Percentiles rank a stretch among this genome's conserved stretches.
Conservation (phyloP, 2,113 vertebrate genomes). For the Abramis brama region DNA sequence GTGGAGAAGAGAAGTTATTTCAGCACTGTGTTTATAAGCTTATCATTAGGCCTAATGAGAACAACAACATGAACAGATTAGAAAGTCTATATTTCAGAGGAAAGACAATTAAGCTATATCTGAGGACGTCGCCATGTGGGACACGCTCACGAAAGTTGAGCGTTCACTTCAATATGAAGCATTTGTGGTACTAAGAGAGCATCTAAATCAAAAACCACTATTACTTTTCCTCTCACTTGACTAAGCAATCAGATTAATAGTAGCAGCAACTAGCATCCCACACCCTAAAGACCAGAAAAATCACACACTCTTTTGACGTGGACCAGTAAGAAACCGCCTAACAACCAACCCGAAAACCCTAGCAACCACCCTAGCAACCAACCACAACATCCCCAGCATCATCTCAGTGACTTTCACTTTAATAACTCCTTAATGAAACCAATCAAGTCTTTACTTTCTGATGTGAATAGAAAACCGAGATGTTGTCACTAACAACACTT, state of each 20-base stretch:
- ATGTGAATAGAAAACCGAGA: background rate
- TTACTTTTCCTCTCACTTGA: background rate
- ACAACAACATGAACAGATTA: constrained; percentile 37
- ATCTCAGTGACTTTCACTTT: background rate
- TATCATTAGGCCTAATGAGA: constrained; percentile 41
- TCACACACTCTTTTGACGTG: background rate
- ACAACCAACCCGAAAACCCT: background rate
- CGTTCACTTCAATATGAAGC: background rate
- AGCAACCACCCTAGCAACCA: background rate
- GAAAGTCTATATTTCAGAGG: constrained; percentile 43
- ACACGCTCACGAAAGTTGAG: constrained; percentile 8
- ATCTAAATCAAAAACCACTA: background rate
- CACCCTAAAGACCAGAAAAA: background rate
- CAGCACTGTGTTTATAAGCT: constrained; percentile 42
- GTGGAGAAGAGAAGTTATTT: constrained; percentile 41
- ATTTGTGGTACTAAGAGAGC: background rate
- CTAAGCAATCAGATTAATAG: background rate
- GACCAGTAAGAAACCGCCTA: background rate
- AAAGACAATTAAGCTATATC: constrained; percentile 37
- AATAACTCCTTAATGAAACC: background rate
- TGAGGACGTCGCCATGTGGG: constrained; percentile 25
- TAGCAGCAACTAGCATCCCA: background rate
- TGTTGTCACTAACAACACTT: background rate
- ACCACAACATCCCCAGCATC: background rate
- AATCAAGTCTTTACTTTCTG: background rate